Base-by-base conservation (phyloP, 1,140 invertebrate genomes). In the Agrypnia vestita region DNA sequence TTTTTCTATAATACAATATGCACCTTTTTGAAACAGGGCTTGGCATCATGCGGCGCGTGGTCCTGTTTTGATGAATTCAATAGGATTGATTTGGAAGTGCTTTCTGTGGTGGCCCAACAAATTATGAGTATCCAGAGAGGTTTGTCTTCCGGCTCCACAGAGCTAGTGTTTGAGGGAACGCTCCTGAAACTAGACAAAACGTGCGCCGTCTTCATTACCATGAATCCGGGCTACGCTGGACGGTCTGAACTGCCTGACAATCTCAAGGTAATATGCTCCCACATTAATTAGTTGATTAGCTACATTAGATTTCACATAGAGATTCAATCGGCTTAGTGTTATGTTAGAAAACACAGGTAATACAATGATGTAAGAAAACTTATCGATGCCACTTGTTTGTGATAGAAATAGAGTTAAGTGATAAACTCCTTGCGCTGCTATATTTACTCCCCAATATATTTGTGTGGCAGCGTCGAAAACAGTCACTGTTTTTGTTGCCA, bases 61-160 rank as follows among this genome's bases (percentile, higher is more conserved):
- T 96, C 97, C 0, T 99, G 97, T 87, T 98, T 99, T 86, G 97
- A 99, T 85, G 97, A 99, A 88, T 99, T 99, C 86, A 95, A 96
- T 85, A 91, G 95, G 11, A 96, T 96, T 80, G 94, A 96, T 84
- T 85, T 96, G 46, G 95, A 96, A 87, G 97, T 98, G 51, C 86
- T 98, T 43, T 99, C 97, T 0, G 97, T 99, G 1, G 95, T 97
- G 3, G 96, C 96, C 0, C 96, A 97, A 86, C 96, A 97, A 88
- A 98, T 99, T 77, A 81, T 95, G 35, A 94, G 94, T 19, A 95
- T 95, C 76, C 94, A 95, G 85, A 89, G 94, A 25, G 94, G 92
- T 46, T 96, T 98, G 74, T 94, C 95, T 83, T 93, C 95, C 0
- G 94, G 93, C 0, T 87, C 92, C 35, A 90, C 93, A 9, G 93